Percentiles rank a stretch among this genome's conserved stretches.
These are phyloP conservation scores for Myoxocephalus aenaeus DNA, from an alignment of 2,797 vertebrate genomes.

Conservation along the genomic window DNA sequence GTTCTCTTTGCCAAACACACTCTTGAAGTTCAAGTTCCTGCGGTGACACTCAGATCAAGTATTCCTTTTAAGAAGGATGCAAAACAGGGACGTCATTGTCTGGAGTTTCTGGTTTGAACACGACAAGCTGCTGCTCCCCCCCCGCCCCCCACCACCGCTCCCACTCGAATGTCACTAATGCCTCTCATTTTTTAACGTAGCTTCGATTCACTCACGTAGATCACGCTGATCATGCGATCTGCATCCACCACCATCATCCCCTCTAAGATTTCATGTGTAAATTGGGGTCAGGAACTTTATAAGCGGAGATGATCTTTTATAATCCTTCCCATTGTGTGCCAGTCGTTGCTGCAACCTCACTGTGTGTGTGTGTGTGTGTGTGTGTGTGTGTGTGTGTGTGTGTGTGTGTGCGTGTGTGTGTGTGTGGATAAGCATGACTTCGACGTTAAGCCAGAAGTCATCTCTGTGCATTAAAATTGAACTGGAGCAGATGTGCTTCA, in stretches of 20 bases:
- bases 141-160: slow-evolving; percentile 1
- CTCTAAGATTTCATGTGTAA: slow-evolving; percentile 59
- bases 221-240: slow-evolving; percentile 39
- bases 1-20: slow-evolving; percentile 45
- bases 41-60: slow-evolving; percentile 49
- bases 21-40: slow-evolving; percentile 44
- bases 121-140: neutral
- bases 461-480: slow-evolving; percentile 19
- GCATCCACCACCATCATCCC: slow-evolving; percentile 41
- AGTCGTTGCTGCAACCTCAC: slow-evolving; percentile 28
- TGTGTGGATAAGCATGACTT: slow-evolving; percentile 46
- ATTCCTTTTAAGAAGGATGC: slow-evolving; percentile 41
- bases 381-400: too few species aligned
- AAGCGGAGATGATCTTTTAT: slow-evolving; percentile 71
- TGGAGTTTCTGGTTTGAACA: slow-evolving; percentile 35
- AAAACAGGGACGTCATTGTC: slow-evolving; percentile 63
- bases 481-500: slow-evolving; percentile 40
- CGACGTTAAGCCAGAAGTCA: slow-evolving; percentile 38
- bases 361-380: too few species aligned
- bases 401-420: slow-evolving; percentile 7
- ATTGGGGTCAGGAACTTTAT: slow-evolving; percentile 69
- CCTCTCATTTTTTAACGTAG: slow-evolving; percentile 50
- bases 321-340: slow-evolving; percentile 63
- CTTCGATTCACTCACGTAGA: slow-evolving; percentile 37
- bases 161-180: slow-evolving; percentile 52